These are phyloP conservation scores for Apomyelois bistriatella DNA, from an alignment of 2,888 invertebrate genomes.

Conservation along the genomic window DNA sequence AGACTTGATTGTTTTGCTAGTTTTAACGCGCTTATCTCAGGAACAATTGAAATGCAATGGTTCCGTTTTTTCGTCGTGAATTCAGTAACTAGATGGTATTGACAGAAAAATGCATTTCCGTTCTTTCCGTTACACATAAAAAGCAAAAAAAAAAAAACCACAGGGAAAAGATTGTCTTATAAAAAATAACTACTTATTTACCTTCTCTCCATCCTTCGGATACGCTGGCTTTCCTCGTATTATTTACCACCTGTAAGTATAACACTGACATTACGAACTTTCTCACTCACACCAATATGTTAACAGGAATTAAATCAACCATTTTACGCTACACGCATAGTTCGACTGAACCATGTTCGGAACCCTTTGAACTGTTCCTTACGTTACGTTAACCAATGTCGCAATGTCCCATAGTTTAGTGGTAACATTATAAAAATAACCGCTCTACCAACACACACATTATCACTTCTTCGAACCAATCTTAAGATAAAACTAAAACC, in stretches of 20 bases:
- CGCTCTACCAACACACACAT: slow-evolving; percentile 24
- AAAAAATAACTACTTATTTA: slow-evolving; percentile 23
- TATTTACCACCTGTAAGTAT: slow-evolving; percentile 82
- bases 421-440: slow-evolving; percentile 56
- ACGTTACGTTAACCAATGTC: slow-evolving; percentile 52
- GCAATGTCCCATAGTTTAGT: slow-evolving; percentile 61
- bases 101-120: too few species aligned
- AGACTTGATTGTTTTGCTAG: too few species aligned
- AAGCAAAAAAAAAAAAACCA: too few species aligned
- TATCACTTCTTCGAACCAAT: slow-evolving; percentile 30
- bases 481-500: slow-evolving; percentile 37
- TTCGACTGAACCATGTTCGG: slow-evolving; percentile 35
- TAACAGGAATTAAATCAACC: slow-evolving; percentile 44
- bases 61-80: too few species aligned
- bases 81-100: too few species aligned
- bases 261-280: slow-evolving; percentile 10
- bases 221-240: slow-evolving; percentile 80
- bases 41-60: too few species aligned
- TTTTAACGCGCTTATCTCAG: too few species aligned
- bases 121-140: too few species aligned
- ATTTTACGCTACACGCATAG: slow-evolving; percentile 48
- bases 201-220: slow-evolving; percentile 79
- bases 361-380: slow-evolving; percentile 30
- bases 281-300: slow-evolving; percentile 20
- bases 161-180: background rate